These are phyloP conservation scores for Tachina grossa DNA, from an alignment of 2,888 invertebrate genomes.

Conservation along the genomic window DNA sequence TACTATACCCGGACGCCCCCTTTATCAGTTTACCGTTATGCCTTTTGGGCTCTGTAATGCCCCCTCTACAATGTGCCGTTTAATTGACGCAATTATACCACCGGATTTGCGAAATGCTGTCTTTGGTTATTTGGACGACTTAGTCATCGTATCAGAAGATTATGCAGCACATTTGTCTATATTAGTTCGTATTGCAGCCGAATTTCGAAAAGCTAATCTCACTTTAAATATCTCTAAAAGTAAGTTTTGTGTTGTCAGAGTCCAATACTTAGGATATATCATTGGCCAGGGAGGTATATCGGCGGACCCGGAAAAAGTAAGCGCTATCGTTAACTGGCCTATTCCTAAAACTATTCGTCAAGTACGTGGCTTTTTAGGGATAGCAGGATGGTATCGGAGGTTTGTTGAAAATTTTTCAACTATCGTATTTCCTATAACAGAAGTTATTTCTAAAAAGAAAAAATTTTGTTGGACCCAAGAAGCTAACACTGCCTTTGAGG, in stretches of 20 bases:
- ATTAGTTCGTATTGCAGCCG: constrained; percentile 52
- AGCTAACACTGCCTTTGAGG: neutral
- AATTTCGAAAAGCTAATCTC: constrained; percentile 59
- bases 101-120: no score
- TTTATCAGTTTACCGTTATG: no score
- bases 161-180: constrained; percentile 39
- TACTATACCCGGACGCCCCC: no score
- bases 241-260: constrained; percentile 60
- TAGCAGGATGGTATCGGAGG: no score
- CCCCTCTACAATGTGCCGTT: no score
- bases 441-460: no score
- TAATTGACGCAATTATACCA: no score
- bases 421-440: no score
- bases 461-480: neutral
- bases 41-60: no score
- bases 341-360: constrained; percentile 67
- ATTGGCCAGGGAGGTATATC: constrained; percentile 62
- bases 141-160: no score
- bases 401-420: neutral
- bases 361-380: constrained; percentile 72
- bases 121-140: no score
- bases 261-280: constrained; percentile 65
- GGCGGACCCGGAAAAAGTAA: constrained; percentile 60
- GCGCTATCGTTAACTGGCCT: constrained; percentile 63
- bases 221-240: constrained; percentile 69